phyloP scores from a whole-genome alignment of 2,797 vertebrate species.

The Hippopotamyrus pictus region DNA sequence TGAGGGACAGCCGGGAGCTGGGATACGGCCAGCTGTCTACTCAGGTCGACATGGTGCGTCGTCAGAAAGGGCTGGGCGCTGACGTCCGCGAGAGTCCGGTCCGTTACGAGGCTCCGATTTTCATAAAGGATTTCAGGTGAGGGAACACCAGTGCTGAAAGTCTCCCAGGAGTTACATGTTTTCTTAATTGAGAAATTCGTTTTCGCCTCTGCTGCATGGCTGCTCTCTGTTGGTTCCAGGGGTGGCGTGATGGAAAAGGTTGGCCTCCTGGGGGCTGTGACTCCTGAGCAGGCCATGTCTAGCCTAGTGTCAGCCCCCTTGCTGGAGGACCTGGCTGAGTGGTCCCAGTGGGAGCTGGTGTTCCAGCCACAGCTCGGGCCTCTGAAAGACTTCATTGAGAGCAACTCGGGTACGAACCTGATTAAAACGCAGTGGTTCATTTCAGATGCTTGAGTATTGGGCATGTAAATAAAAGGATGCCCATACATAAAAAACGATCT shows the following conservation, averaged over 20 bases:
- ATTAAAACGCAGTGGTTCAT: neutral
- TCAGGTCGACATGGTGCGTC: conserved; percentile 49
- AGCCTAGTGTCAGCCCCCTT: conserved; percentile 63
- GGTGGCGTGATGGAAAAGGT: conserved; percentile 43
- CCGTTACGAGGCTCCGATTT: conserved; percentile 60
- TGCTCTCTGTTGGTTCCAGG: conserved; percentile 25
- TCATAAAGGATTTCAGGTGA: conserved; percentile 51
- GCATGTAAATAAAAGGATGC: neutral
- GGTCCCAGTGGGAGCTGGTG: conserved; percentile 69
- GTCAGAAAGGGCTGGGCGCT: conserved; percentile 43
- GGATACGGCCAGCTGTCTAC: conserved; percentile 55
- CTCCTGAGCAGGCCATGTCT: conserved; percentile 52
- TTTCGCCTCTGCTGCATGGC: neutral
- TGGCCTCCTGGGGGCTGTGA: conserved; percentile 57
- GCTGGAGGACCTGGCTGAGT: conserved; percentile 62
- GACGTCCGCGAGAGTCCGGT: conserved; percentile 47
- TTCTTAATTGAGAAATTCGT: neutral
- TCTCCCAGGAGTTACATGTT: neutral
- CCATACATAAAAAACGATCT: neutral
- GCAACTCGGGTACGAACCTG: conserved; percentile 49
- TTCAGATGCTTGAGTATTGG: neutral
- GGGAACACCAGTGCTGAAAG: neutral
- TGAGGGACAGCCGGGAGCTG: conserved; percentile 61
- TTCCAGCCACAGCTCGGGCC: conserved; percentile 57
- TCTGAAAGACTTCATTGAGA: conserved; percentile 68